Base-by-base conservation (phyloP, 2,888 invertebrate species). In the Mantis religiosa region DNA sequence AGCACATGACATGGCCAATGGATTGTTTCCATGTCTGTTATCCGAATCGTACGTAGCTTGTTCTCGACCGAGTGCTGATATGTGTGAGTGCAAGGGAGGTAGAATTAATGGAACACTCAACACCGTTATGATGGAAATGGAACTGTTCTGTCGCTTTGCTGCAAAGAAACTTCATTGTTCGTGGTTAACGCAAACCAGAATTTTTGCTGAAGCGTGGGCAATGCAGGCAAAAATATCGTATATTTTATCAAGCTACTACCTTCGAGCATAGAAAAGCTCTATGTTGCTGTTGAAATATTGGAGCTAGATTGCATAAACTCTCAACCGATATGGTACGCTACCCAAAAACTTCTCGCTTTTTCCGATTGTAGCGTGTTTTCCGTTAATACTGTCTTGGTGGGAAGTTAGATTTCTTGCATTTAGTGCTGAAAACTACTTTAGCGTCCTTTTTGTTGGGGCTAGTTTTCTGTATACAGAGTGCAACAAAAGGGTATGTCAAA, bases 1-100 rank as follows among this genome's bases (percentile, higher is more conserved):
- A 34, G 82, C 82, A 41, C 81, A n/a, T 86, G 87, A 88, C 84
- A 84, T 71, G 88, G 88, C 83, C 85, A 89, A 89, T 86, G 89
- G 86, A 71, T 86, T 82, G 83, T 86, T 89, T 87, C 71, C 89
- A 89, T 88, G 89, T 87, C 89, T 83, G 86, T 86, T 89, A 89
- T 89, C 89, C 87, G 83, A 89, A 89, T 82, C 27, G 28, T 6
- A 54, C 83, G 86, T 71, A 71, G 54, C 89, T 34, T 87, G 89
- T 54, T 89, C 83, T 83, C 14, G 25, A 54, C 12, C n/a, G 87
- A 89, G 89, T 89, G 89, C 86, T 89, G 86, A 85, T 71, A 71
- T 88, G 85, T 14, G 28, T 84, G 84, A 9, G 84, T 84, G 28
- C 12, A 71, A 86, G 82, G 87, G 82, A 41, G 82, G 27, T 82